Base-by-base conservation (phyloP, 2,888 invertebrate species). In the Chrysolina americana region DNA sequence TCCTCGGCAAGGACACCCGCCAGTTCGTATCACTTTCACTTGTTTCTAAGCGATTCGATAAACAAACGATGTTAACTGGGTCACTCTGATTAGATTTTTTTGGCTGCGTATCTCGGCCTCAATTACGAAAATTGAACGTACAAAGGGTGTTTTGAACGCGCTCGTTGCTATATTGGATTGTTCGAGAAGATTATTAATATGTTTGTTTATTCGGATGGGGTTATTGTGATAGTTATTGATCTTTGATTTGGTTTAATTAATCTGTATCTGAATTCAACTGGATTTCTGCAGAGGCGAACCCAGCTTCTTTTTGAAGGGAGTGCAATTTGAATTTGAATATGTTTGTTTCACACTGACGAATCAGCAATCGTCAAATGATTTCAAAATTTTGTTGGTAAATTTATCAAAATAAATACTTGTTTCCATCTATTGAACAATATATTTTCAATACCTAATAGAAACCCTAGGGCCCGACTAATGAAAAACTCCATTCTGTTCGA, bases 21-120 rank as follows among this genome's bases (percentile, higher is more conserved):
- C 44, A 15, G 62, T 44, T 47, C 19, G 64, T 48, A 71, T 56
- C 56, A 53, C 64, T 76, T 73, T 53, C 71, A 63, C 70, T 68
- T 59, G 64, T 17, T 70, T 68, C 65, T 56, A 64, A 64, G 41
- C 56, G 47, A 59, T 53, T 41, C 48, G 68, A 66, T 53, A 53
- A 62, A 72, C 53, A 74, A 65, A 71, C 28, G 28, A 28, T 59
- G 15, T 11, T 3, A 59, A 59, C 28, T 36, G 28, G 59, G 59
- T 28, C 59, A 59, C n/a, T 59, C 36, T 17, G 59, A 59, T 59
- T 59, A 59, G 28, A 59, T n/a, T 28, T 59, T 59, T 59, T 36
- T 36, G 15, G 9, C 1, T 8, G 11, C 53, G 21, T 23, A 53
- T 53, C 21, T 53, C 23, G 53, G 19, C 9, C 13, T 21, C 19